Percentiles rank a stretch among this genome's conserved stretches.
Conservation (phyloP, 1,140 invertebrate genomes). For the Tetraneura akinire region DNA sequence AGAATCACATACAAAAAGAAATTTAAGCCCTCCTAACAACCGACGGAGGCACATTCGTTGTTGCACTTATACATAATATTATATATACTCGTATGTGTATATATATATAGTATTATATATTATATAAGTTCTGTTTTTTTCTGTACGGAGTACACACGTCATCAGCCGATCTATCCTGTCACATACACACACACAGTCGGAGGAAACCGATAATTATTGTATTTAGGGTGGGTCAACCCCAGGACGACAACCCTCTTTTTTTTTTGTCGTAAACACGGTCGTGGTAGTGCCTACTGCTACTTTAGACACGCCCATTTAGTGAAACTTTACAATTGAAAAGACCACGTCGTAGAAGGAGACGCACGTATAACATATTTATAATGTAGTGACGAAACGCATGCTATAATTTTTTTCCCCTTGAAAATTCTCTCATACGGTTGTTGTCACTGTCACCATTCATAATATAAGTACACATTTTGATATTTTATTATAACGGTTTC, state of each 20-base stretch:
- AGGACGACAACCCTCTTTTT: conserved; percentile 23
- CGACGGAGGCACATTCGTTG: too few relatives aligned
- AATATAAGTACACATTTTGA: too few relatives aligned
- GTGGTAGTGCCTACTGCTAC: conserved; percentile 26
- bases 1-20: too few relatives aligned
- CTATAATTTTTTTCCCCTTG: not conserved
- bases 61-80: too few relatives aligned
- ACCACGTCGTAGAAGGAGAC: not conserved
- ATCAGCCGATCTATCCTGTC: conserved; percentile 33
- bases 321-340: conserved; percentile 31
- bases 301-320: conserved; percentile 34
- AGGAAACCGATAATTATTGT: conserved; percentile 46
- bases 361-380: too few relatives aligned
- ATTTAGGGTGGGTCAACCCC: conserved; percentile 42
- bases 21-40: too few relatives aligned
- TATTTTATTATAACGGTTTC: too few relatives aligned
- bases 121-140: not conserved
- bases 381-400: not conserved
- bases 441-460: too few relatives aligned
- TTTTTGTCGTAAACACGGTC: not conserved
- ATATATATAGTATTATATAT: too few relatives aligned
- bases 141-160: conserved; percentile 7
- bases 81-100: too few relatives aligned
- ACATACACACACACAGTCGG: conserved; percentile 34
- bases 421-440: not conserved